phyloP scores from a whole-genome alignment of 2,113 vertebrate species.

The Mus spicilegus region DNA sequence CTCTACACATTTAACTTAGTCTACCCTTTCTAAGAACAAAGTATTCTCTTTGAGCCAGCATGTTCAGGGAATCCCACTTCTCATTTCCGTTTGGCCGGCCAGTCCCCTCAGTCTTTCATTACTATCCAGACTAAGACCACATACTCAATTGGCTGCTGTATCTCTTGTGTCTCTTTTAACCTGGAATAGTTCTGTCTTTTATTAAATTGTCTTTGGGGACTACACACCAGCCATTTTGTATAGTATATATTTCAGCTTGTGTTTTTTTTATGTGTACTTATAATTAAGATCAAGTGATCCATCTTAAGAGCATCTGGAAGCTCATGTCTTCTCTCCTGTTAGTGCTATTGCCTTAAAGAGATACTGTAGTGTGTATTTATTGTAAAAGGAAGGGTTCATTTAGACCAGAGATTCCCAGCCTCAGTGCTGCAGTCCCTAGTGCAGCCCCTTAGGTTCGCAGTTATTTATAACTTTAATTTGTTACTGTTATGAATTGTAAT shows the following conservation, averaged over 20 bases:
- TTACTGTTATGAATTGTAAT: not conserved
- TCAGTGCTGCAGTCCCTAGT: not conserved
- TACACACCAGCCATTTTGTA: conserved; percentile 1
- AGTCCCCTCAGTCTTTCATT: not conserved
- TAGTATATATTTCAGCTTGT: conserved; percentile 23
- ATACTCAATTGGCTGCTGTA: not conserved
- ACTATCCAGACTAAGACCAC: not conserved
- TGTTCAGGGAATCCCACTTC: not conserved
- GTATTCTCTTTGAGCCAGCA: not conserved
- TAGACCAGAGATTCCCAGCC: not conserved
- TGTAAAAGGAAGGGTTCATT: not conserved
- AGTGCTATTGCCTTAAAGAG: not conserved
- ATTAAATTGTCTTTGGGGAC: conserved; percentile 19
- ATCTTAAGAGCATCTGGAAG: not conserved
- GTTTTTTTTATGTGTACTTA: not conserved
- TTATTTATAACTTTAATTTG: not conserved
- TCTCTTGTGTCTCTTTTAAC: conserved; percentile 20
- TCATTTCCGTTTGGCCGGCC: not conserved
- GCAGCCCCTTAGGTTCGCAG: not conserved
- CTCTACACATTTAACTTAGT: not conserved
- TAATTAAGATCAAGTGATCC: not conserved
- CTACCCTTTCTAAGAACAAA: not conserved
- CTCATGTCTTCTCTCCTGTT: not conserved
- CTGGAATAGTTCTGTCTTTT: not conserved
- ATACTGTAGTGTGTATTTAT: not conserved